A percentile compares a stretch with the other conserved stretches of the same genome.
These are phyloP conservation scores for Xylota sylvarum DNA, from an alignment of 2,888 invertebrate species.

Conservation along the genomic window DNA sequence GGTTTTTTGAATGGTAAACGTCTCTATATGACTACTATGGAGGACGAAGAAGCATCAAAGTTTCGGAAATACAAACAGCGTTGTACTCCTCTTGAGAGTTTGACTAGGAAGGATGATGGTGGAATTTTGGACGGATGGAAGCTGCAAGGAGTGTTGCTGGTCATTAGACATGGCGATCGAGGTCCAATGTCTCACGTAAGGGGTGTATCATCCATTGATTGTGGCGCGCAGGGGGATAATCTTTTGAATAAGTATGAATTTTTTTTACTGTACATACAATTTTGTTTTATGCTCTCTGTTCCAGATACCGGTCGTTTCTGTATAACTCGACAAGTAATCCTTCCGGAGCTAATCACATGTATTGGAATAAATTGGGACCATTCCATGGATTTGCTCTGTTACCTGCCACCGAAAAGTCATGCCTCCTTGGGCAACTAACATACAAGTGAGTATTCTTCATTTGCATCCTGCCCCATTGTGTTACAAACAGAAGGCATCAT, in stretches of 20 bases:
- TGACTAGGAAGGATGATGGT: constrained; percentile 90
- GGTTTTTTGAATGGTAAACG: constrained; percentile 79
- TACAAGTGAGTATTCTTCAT: constrained; percentile 83
- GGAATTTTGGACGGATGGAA: constrained; percentile 84
- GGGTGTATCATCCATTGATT: constrained; percentile 91
- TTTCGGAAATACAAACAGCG: constrained; percentile 88
- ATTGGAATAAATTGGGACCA: constrained; percentile 92
- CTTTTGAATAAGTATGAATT: constrained; percentile 82
- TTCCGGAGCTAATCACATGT: constrained; percentile 86
- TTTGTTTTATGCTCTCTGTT: not conserved
- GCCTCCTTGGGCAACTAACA: constrained; percentile 94
- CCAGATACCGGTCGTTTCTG: constrained; percentile 83
- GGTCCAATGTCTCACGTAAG: constrained; percentile 94
- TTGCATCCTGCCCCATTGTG: constrained; percentile 1
- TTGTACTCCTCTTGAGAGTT: constrained; percentile 91
- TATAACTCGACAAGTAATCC: constrained; percentile 81
- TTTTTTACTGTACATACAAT: too few species aligned
- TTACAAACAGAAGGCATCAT: not conserved
- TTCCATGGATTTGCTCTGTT: constrained; percentile 94
- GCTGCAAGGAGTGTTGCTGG: constrained; percentile 87
- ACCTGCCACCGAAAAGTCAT: constrained; percentile 88
- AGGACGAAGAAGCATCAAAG: constrained; percentile 87
- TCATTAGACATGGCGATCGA: constrained; percentile 95
- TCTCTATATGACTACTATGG: constrained; percentile 69
- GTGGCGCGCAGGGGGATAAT: constrained; percentile 86